Percentiles rank a stretch among this genome's conserved stretches.
These are phyloP conservation scores for Pagrus major DNA, from an alignment of 2,113 vertebrate species.

Conservation along the genomic window DNA sequence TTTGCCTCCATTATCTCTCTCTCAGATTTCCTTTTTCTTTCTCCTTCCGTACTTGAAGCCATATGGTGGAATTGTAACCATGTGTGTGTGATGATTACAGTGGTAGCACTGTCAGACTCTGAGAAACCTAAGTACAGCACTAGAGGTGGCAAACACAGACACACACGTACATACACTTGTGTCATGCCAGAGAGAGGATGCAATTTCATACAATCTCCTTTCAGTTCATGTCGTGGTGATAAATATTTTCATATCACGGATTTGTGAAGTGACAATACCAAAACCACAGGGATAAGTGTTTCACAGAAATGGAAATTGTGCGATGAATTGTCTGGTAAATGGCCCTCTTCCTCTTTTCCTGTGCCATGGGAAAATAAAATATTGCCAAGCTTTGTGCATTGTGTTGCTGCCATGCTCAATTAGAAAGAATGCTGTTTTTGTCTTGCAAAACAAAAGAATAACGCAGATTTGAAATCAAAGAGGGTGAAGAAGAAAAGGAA, in stretches of 20 bases:
- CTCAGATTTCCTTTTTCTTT: conserved; percentile 36
- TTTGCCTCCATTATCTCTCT: conserved; percentile 43
- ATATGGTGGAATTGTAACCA: conserved; percentile 71
- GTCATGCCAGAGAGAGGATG: conserved; percentile 35
- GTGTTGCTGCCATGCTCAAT: conserved; percentile 54
- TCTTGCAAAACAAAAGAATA: conserved; percentile 62
- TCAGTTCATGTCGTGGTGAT: conserved; percentile 48
- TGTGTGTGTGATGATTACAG: conserved; percentile 73
- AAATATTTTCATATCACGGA: conserved; percentile 66
- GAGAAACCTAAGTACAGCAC: conserved; percentile 50
- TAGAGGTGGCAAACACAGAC: conserved; percentile 31
- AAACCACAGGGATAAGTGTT: conserved; percentile 61
- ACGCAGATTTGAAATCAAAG: conserved; percentile 55
- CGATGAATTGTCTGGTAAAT: conserved; percentile 50
- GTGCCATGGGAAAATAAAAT: conserved; percentile 52
- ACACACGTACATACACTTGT: conserved; percentile 1
- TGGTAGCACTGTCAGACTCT: conserved; percentile 68
- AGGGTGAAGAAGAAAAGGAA: neutral
- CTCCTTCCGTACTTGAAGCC: conserved; percentile 55
- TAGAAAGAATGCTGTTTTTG: conserved; percentile 58
- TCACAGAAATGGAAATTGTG: conserved; percentile 64
- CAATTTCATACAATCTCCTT: conserved; percentile 36
- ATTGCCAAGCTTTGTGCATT: conserved; percentile 67
- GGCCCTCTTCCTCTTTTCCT: conserved; percentile 46
- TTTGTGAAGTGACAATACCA: conserved; percentile 64